Conservation (phyloP, 2,113 vertebrate species). For the Hypanus sabinus region DNA sequence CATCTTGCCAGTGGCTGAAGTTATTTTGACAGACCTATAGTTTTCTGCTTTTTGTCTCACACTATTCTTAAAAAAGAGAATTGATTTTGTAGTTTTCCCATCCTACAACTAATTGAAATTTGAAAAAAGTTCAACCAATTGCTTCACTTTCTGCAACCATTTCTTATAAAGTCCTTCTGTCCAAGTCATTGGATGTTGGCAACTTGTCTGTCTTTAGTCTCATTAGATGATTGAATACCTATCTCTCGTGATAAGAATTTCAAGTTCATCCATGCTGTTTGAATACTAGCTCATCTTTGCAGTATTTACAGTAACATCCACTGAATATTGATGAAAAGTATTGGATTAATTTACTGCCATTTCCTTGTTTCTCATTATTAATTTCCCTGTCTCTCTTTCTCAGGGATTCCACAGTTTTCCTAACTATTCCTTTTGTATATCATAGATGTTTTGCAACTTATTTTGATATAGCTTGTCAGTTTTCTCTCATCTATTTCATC, state of each 20-base stretch:
- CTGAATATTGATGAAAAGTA: not conserved
- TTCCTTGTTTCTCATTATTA: not conserved
- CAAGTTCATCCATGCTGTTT: too few species aligned
- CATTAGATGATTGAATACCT: not conserved
- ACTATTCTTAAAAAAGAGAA: not conserved
- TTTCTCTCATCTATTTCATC: too few species aligned
- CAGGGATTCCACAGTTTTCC: not conserved
- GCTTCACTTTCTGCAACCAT: too few species aligned
- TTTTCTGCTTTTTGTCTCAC: not conserved
- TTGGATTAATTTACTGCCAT: not conserved
- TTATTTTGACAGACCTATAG: not conserved
- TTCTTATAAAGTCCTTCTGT: not conserved
- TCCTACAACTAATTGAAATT: too few species aligned
- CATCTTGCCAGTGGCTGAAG: not conserved
- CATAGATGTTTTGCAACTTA: not conserved
- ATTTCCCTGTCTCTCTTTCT: not conserved
- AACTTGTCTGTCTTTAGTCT: not conserved
- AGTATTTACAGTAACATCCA: too few species aligned
- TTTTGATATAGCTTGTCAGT: not conserved
- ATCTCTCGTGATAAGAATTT: not conserved
- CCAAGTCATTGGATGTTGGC: not conserved
- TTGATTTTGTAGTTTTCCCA: too few species aligned
- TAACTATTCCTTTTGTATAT: not conserved
- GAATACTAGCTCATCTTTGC: not conserved
- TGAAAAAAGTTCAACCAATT: too few species aligned